phyloP scores from a whole-genome alignment of 2,888 invertebrate species.

The Trissoscelio sp. region DNA sequence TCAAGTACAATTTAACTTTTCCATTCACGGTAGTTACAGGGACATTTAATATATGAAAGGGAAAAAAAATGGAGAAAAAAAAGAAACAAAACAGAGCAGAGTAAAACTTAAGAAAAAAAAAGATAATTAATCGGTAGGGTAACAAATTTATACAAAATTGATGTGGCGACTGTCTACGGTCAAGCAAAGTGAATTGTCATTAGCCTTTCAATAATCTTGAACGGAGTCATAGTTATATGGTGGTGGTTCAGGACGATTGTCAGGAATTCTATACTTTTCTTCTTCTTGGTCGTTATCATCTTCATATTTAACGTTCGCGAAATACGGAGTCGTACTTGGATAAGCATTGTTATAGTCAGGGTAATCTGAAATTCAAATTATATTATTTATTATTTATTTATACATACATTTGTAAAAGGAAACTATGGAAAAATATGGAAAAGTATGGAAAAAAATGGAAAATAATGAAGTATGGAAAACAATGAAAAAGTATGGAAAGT shows the following conservation, averaged over 20 bases:
- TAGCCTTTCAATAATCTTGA: conserved; percentile 78
- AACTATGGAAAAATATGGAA: too few species aligned
- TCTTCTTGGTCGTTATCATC: conserved; percentile 89
- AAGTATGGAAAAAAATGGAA: too few species aligned
- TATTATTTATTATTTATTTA: too few species aligned
- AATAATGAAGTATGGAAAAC: too few species aligned
- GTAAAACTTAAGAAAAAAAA: conserved; percentile 14
- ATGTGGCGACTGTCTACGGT: conserved; percentile 11
- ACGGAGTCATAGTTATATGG: conserved; percentile 80
- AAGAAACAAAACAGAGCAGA: neutral
- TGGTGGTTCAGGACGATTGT: conserved; percentile 81
- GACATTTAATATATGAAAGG: neutral
- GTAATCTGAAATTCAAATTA: conserved; percentile 85
- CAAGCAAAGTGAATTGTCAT: neutral
- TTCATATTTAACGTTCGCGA: conserved; percentile 88
- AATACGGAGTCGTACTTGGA: conserved; percentile 85
- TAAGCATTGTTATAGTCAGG: conserved; percentile 88
- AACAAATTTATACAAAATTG: conserved; percentile 57
- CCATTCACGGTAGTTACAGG: neutral
- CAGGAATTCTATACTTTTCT: conserved; percentile 89
- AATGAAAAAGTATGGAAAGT: too few species aligned
- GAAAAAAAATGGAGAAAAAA: neutral
- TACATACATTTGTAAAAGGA: too few species aligned
- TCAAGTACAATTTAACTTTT: too few species aligned
- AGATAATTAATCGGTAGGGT: neutral